Conservation (phyloP, 2,888 invertebrate species). For the Anoncus sp. region DNA sequence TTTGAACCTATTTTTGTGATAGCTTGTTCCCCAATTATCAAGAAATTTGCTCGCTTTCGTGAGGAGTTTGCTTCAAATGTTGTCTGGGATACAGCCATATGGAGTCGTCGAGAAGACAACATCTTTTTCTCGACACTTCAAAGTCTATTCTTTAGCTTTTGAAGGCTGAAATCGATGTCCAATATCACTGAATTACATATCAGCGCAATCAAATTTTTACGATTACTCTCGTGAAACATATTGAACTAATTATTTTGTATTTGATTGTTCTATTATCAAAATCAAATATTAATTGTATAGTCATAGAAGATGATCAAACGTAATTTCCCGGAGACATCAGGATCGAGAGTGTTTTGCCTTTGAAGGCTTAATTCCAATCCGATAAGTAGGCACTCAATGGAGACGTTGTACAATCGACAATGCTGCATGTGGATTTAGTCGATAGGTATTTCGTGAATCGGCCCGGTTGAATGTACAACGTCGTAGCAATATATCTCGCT, state of each 20-base stretch:
- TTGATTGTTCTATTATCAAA: neutral
- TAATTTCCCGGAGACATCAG: constrained; percentile 9
- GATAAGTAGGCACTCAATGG: constrained; percentile 25
- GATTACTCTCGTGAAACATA: neutral
- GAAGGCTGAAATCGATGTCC: neutral
- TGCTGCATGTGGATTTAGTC: constrained; percentile 1
- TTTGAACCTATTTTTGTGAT: too few relatives aligned
- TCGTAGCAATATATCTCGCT: constrained; percentile 13
- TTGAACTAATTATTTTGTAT: neutral
- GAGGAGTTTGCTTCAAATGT: too few relatives aligned
- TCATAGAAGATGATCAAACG: neutral
- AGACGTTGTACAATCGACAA: constrained; percentile 8
- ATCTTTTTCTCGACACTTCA: too few relatives aligned
- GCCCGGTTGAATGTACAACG: neutral
- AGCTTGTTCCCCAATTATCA: too few relatives aligned
- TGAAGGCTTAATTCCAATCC: constrained; percentile 21
- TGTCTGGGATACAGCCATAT: too few relatives aligned
- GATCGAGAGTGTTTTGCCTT: neutral
- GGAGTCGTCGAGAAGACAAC: too few relatives aligned
- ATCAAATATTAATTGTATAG: neutral
- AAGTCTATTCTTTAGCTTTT: too few relatives aligned
- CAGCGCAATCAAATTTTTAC: neutral
- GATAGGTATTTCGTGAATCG: constrained; percentile 15
- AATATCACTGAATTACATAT: neutral
- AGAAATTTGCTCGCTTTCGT: too few relatives aligned